Conservation (phyloP, 2,113 vertebrate species). For the Tor tambroides region DNA sequence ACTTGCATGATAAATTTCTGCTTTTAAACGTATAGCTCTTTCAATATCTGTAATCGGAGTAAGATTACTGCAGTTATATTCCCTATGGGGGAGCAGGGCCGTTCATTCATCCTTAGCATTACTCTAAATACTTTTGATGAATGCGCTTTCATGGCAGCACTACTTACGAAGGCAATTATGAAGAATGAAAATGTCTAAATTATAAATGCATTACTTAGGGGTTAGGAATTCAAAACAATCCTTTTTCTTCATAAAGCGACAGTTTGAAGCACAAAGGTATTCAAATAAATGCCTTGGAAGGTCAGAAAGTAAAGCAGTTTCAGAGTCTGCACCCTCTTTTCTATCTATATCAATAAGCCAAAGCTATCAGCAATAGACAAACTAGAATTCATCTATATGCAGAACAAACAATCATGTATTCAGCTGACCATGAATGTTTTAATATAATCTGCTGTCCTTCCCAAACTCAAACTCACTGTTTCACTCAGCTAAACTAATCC, state of each 20-base stretch:
- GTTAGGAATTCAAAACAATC: neutral
- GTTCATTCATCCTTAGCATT: slow-evolving; percentile 3
- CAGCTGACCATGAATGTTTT: neutral
- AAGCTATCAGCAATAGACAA: slow-evolving; percentile 5
- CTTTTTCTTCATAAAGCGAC: neutral
- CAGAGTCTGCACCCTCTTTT: neutral
- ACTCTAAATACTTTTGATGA: neutral
- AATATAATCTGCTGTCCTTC: neutral
- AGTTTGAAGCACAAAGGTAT: neutral
- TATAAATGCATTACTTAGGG: neutral
- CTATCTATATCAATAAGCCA: neutral
- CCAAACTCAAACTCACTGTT: neutral
- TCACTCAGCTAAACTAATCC: neutral
- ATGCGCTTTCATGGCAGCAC: neutral
- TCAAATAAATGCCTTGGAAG: slow-evolving; percentile 7
- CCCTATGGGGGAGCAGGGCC: neutral
- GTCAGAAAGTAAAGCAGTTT: neutral
- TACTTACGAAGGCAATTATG: neutral
- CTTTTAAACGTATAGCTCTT: slow-evolving; percentile 23
- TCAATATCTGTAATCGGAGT: neutral
- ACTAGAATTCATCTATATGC: neutral
- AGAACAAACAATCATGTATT: neutral
- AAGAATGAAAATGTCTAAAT: neutral
- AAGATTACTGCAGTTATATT: slow-evolving; percentile 16
- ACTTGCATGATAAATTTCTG: slow-evolving; percentile 1